A percentile compares a stretch with the other conserved stretches of the same genome.
phyloP scores from a whole-genome alignment of 2,888 invertebrate species.

The Chymomyza caudatula region DNA sequence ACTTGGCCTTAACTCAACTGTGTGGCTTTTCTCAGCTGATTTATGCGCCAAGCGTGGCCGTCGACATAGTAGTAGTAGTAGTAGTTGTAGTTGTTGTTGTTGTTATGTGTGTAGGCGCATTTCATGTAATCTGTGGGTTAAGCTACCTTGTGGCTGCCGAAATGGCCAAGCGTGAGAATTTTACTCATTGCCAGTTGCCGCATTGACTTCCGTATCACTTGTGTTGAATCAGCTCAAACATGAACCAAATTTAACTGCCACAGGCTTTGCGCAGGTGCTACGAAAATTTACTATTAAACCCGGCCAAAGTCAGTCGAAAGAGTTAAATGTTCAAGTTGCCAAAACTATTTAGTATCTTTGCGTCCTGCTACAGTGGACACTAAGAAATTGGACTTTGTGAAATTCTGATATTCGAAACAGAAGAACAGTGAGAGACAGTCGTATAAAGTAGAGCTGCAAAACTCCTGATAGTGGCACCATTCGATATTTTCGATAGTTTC shows the following conservation, averaged over 20 bases:
- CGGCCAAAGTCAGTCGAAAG: not conserved
- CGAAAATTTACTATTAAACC: not conserved
- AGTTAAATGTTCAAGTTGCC: not conserved
- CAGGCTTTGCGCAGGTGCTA: conserved; percentile 50
- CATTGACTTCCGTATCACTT: conserved; percentile 64
- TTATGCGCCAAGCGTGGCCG: conserved; percentile 51
- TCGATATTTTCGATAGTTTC: too few relatives aligned
- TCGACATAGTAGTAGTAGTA: not conserved
- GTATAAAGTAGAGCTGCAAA: too few relatives aligned
- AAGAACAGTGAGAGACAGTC: too few relatives aligned
- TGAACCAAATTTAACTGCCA: conserved; percentile 64
- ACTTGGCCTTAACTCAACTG: not conserved
- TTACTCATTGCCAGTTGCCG: conserved; percentile 53
- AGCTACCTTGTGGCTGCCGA: conserved; percentile 46
- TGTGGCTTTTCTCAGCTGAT: conserved; percentile 52
- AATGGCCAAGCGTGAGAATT: conserved; percentile 70
- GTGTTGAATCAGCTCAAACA: conserved; percentile 67
- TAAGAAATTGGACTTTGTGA: too few relatives aligned
- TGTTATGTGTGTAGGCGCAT: conserved; percentile 61
- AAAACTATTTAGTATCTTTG: not conserved
- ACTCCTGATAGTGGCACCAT: too few relatives aligned
- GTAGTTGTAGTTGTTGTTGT: not conserved
- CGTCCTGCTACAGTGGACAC: not conserved
- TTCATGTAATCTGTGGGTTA: conserved; percentile 72
- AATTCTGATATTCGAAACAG: too few relatives aligned